Evolutionary conservation across 2,888 invertebrate genomes (phyloP).

Genomic region (Lamellibrachia satsuma): DNA sequence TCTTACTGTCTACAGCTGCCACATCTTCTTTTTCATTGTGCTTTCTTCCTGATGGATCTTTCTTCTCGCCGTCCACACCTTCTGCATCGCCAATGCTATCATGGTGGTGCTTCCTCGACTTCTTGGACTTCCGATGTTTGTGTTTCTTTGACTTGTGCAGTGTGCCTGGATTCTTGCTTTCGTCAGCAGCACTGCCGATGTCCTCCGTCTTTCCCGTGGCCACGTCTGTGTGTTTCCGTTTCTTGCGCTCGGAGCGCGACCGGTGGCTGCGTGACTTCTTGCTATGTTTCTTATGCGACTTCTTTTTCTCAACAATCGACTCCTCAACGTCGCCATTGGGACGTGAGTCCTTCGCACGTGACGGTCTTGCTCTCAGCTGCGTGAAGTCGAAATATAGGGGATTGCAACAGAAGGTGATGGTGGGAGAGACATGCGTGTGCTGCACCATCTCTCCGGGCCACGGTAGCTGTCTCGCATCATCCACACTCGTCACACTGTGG

Average conservation of each 20-base stretch:
- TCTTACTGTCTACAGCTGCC: conserved; percentile 26
- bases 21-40: conserved; percentile 19
- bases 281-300: conserved; percentile 17
- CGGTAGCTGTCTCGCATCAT: conserved; percentile 53
- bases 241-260: conserved; percentile 8
- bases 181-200: neutral
- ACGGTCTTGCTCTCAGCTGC: conserved; percentile 42
- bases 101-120: conserved; percentile 28
- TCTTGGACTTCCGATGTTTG: conserved; percentile 29
- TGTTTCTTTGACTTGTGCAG: conserved; percentile 20
- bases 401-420: conserved; percentile 59
- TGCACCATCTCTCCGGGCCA: conserved; percentile 63
- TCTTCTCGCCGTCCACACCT: conserved; percentile 18
- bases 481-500: conserved; percentile 45
- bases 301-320: neutral
- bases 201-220: neutral
- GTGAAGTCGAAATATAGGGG: conserved; percentile 61
- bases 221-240: neutral
- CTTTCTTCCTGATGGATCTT: neutral
- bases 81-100: conserved; percentile 28
- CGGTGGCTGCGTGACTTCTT: conserved; percentile 8
- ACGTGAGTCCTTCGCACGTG: neutral
- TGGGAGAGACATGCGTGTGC: conserved; percentile 53
- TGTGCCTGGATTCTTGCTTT: neutral
- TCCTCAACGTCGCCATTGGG: conserved; percentile 1